Evolutionary conservation across 2,113 vertebrate species (phyloP).

Genomic region (Bubo blakistoni): DNA sequence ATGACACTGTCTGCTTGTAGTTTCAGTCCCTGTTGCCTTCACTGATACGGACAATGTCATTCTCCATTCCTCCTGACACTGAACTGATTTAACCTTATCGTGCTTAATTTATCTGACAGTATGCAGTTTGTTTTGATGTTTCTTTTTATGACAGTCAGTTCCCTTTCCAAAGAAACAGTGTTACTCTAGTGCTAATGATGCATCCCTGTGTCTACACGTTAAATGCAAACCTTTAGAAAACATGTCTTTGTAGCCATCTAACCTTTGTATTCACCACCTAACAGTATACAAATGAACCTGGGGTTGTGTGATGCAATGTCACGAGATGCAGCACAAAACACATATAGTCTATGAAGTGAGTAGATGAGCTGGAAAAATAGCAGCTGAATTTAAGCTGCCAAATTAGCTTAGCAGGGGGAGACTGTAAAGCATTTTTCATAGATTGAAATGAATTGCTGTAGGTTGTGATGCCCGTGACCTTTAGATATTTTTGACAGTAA

Average conservation of each 20-base stretch:
- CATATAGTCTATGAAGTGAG: neutral
- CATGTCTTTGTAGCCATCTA: neutral
- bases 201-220: neutral
- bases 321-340: neutral
- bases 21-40: neutral
- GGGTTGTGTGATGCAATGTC: neutral
- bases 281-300: neutral
- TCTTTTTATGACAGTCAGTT: neutral
- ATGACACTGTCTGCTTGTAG: neutral
- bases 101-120: neutral
- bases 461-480: slow-evolving; percentile 5
- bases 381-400: neutral
- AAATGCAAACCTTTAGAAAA: neutral
- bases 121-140: neutral
- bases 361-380: neutral
- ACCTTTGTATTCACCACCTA: neutral
- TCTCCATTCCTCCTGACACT: neutral
- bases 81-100: neutral
- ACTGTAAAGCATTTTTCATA: neutral
- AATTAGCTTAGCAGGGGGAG: neutral
- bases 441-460: slow-evolving; percentile 1
- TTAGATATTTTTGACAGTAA: slow-evolving; percentile 24
- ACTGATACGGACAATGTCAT: neutral
- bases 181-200: neutral
- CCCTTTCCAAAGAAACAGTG: neutral